Base-by-base conservation (phyloP, 2,888 invertebrate species). In the Dynastes tityus region DNA sequence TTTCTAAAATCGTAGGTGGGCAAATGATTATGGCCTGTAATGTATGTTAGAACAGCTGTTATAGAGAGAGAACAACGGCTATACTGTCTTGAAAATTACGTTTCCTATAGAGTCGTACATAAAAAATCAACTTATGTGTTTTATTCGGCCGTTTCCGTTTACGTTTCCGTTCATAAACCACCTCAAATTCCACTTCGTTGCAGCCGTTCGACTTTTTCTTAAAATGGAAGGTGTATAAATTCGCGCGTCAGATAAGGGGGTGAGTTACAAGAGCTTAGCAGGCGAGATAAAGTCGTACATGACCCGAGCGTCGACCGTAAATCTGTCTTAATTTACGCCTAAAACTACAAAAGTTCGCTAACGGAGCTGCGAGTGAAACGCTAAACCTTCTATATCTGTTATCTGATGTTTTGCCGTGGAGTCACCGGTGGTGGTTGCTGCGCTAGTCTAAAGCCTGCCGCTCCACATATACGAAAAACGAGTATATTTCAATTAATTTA, bases 241-340 rank as follows among this genome's bases (percentile, higher is more conserved):
- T 76, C 76, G 32, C 64, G 51, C 65, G 67, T 76, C 67, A 76
- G 76, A 76, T 76, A 76, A 76, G 22, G 71, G 37, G 71, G 45
- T 76, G 67, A 65, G 65, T 76, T 76, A 76, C 64, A 76, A 64
- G 76, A 76, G 67, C 65, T 76, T 64, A 67, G 65, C 65, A 61
- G 40, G 76, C 64, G 76, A 64, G 76, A 76, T 76, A 76, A 76
- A 76, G 65, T 76, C 67, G 76, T 64, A 75, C 75, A 75, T 55
- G 76, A 76, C 67, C 64, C 65, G 37, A 63, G 76, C 63, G 65
- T 45, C 51, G 64, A 65, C 65, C 65, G 76, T 76, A 76, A 76
- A 76, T 76, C 76, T 67, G 65, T 65, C 76, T 76, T 76, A 76
- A 76, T 76, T 76, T 76, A 76, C 76, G 76, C 64, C 76, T 67